These are phyloP conservation scores for Caenorhabditis briggsae DNA, from an alignment of 1,140 invertebrate genomes.

Conservation along the genomic window DNA sequence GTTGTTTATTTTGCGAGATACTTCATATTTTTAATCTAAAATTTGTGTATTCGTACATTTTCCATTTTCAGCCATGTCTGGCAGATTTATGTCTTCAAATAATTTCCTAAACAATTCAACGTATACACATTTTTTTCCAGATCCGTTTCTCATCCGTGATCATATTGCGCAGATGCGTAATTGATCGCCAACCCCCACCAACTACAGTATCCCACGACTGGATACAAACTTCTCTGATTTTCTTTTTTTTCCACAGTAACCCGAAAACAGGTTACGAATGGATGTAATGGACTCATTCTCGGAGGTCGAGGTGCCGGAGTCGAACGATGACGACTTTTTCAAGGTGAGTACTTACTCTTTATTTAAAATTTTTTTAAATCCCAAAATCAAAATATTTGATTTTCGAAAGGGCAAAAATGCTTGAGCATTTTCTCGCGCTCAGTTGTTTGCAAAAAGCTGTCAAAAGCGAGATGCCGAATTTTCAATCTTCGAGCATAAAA, in stretches of 20 bases:
- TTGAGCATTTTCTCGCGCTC: constrained; percentile 40
- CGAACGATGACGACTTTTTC: background rate
- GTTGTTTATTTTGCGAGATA: background rate
- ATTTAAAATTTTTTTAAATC: background rate
- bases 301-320: constrained; percentile 31
- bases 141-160: constrained; percentile 55
- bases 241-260: constrained; percentile 31
- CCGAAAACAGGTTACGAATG: constrained; percentile 42
- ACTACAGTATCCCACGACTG: constrained; percentile 48
- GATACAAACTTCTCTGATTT: constrained; percentile 51
- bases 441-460: constrained; percentile 54
- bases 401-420: constrained; percentile 1
- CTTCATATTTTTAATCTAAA: background rate
- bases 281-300: constrained; percentile 55
- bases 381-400: background rate
- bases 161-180: constrained; percentile 52
- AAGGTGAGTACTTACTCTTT: constrained; percentile 6
- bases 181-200: constrained; percentile 19
- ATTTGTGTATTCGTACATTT: background rate
- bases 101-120: background rate
- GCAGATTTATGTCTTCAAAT: background rate
- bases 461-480: constrained; percentile 29
- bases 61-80: background rate
- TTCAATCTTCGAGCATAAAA: constrained; percentile 1
- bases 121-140: background rate